phyloP scores from a whole-genome alignment of 2,888 invertebrate genomes.

The Papilio demoleus region DNA sequence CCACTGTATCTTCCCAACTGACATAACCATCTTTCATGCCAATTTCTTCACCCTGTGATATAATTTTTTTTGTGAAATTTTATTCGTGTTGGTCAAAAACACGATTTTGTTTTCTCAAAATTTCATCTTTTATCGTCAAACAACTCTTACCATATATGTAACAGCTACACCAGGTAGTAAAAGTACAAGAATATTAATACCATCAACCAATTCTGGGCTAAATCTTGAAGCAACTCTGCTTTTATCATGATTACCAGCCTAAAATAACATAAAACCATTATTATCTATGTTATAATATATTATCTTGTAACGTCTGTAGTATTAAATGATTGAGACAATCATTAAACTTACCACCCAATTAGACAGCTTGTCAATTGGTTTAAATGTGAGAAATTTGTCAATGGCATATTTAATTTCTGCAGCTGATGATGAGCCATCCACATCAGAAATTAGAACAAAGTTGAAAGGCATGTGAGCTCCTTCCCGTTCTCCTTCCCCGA shows the following conservation, averaged over 20 bases:
- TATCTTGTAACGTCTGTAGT: too few species aligned
- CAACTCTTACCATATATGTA: conserved; percentile 88
- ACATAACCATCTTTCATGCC: conserved; percentile 86
- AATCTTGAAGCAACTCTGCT: conserved; percentile 87
- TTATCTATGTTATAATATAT: too few species aligned
- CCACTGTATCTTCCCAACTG: conserved; percentile 84
- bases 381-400: conserved; percentile 85
- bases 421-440: conserved; percentile 83
- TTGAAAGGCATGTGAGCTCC: conserved; percentile 92
- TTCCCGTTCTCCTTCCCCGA: conserved; percentile 79
- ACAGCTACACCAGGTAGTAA: conserved; percentile 93
- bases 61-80: too few species aligned
- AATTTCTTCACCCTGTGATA: conserved; percentile 88
- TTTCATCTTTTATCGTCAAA: neutral
- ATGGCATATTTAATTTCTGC: conserved; percentile 84
- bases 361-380: conserved; percentile 83
- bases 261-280: conserved; percentile 39
- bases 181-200: conserved; percentile 92
- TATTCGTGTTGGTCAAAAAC: neutral
- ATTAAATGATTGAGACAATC: neutral
- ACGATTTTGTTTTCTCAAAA: too few species aligned
- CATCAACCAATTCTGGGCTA: conserved; percentile 87
- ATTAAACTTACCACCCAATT: conserved; percentile 90
- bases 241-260: conserved; percentile 92
- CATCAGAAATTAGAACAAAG: conserved; percentile 86